Evolutionary conservation across 1,140 invertebrate species (phyloP), one percentile per base, ranked within the genome.

Genomic region (Scaptomyza pallida): DNA sequence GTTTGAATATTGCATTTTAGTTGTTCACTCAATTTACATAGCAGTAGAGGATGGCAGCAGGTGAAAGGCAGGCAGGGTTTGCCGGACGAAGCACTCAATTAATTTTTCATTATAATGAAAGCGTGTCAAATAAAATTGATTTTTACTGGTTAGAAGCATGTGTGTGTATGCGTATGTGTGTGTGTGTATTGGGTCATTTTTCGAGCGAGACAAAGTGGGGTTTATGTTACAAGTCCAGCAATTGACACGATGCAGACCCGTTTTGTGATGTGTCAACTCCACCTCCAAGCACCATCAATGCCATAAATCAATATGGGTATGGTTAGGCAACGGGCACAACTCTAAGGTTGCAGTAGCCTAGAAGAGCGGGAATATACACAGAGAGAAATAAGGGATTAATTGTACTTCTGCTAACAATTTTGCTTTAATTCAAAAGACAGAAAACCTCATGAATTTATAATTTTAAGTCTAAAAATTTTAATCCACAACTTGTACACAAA

Each of bases 91-190:
- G 26, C 57, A 57, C 41, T 67, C 50, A 70, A 86, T 82, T 88
- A 88, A 82, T 88, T 75, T 61, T 59, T 63, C 74, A 75, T 78
- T 75, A 72, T 63, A 63, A 65, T 60, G 56, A 61, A 75, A 75
- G 51, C 64, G 59, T 70, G 65, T 88, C 45, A 56, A 69, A 72
- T 88, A 75, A 75, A 78, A 86, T 88, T 82, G 82, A 88, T 81
- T 86, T 74, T 72, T 63, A 37, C 8, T 1, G 5, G 26, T 6
- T 30, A 30, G 9, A 30, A 6, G 26, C 26, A 9, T 30, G 26
- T 30, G 6, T 30, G 26, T 26, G 43, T 30, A 15, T 23, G 35
- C 19, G 17, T 41, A 12, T 48, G 30, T 48, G 35, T 59, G n/a
- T 9, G 45, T 51, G 30, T 15, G 21, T 30, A 17, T 2, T 52